Base-by-base conservation (phyloP, 2,888 invertebrate species). In the Rotaria magnacalcarata region DNA sequence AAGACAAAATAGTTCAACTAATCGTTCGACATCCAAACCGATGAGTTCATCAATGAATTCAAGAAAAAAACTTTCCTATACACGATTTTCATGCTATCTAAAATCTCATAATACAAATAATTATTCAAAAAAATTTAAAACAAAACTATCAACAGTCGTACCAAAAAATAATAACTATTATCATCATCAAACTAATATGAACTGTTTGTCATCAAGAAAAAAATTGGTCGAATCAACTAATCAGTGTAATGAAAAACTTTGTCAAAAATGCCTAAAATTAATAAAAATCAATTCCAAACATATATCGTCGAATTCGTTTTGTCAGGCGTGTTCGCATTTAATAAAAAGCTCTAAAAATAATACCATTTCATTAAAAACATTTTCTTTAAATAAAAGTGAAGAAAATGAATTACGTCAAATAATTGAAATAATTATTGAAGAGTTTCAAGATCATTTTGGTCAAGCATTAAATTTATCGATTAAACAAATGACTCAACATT, bases 401-500 rank as follows among this genome's bases (percentile, higher is more conserved):
- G 60, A 60, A 60, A 60, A 60, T n/a, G 60, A 60, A 27, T 60
- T 60, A 60, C 60, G 60, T 24, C 60, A 60, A n/a, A 60, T 60
- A 21, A 60, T 60, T 60, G 60, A 60, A 60, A 60, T 60, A 10
- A n/a, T 75, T 19, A 43, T 75, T 21, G 75, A 75, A 41, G 75
- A 75, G 41, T 75, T 75, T 75, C 75, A 75, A 75, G 34, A 75
- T 75, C 34, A 43, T 75, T 75, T 75, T 75, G 34, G 41, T 19
- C 41, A 75, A 41, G 43, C 41, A 16, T 75, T 75, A 41, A 75
- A 34, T 75, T 41, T 75, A 21, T 75, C 75, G 0, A 75, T 75
- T 41, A 75, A 75, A 75, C 75, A 75, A 75, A 75, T 75, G 75
- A 75, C 75, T 7, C 34, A 43, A 75, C 75, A 75, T 75, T 34